phyloP scores from a whole-genome alignment of 2,113 vertebrate genomes.

The Mixornis gularis region DNA sequence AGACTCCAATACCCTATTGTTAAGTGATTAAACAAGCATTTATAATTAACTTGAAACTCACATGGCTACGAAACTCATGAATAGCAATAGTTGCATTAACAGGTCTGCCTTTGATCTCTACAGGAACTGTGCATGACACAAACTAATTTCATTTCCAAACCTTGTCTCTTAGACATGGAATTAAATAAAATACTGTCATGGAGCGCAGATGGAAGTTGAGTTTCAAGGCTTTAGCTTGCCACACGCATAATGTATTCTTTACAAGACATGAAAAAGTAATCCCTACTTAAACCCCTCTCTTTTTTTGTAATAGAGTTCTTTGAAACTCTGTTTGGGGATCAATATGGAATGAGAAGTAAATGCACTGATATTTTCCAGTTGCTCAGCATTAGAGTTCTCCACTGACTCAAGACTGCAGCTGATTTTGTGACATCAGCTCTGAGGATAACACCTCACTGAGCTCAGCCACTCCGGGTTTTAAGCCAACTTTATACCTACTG shows the following conservation, averaged over 20 bases:
- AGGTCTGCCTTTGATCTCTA: conserved; percentile 51
- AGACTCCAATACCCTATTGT: conserved; percentile 36
- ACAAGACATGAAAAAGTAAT: conserved; percentile 29
- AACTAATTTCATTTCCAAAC: conserved; percentile 44
- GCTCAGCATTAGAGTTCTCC: neutral
- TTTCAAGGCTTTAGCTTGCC: conserved; percentile 40
- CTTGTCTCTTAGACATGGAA: conserved; percentile 1
- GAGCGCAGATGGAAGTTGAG: neutral
- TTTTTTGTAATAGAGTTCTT: neutral
- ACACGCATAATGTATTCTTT: neutral
- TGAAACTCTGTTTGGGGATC: conserved; percentile 29
- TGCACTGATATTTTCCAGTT: neutral
- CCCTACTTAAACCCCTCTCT: neutral
- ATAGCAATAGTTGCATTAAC: conserved; percentile 57
- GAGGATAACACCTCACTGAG: neutral
- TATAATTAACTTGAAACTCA: conserved; percentile 61
- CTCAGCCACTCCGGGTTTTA: neutral
- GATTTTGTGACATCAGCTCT: neutral
- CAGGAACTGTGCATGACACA: conserved; percentile 26
- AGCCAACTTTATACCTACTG: neutral
- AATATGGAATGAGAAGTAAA: conserved; percentile 13
- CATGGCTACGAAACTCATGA: conserved; percentile 21
- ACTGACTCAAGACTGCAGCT: neutral
- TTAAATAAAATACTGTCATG: neutral
- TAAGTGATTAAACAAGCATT: conserved; percentile 51